These are phyloP conservation scores for Lepidochrysops patricia DNA, from an alignment of 2,888 invertebrate genomes.

Conservation along the genomic window DNA sequence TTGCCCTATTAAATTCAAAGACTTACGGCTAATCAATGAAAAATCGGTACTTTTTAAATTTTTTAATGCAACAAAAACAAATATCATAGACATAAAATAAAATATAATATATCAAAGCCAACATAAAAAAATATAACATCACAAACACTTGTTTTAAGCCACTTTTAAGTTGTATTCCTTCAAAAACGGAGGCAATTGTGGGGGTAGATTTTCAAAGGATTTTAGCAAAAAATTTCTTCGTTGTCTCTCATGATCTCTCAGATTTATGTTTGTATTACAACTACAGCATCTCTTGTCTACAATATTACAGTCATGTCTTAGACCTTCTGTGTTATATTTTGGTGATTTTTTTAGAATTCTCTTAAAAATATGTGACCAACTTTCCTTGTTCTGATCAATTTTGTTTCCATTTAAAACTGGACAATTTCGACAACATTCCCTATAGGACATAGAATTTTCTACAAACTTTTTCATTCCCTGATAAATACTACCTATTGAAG, in stretches of 20 bases:
- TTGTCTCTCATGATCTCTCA: not conserved
- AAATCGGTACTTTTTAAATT: too few species aligned
- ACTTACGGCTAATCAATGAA: not conserved
- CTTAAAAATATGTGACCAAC: not conserved
- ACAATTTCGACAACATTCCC: not conserved
- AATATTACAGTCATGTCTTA: not conserved
- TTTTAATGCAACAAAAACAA: not conserved
- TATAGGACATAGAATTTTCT: not conserved
- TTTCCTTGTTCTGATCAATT: not conserved
- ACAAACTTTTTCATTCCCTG: not conserved
- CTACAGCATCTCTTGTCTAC: constrained; percentile 20
- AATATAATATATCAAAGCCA: too few species aligned
- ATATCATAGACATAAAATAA: not conserved
- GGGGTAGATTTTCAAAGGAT: constrained; percentile 42
- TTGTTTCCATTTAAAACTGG: not conserved
- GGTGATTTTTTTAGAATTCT: not conserved
- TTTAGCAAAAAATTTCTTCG: constrained; percentile 25
- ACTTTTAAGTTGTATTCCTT: constrained; percentile 14
- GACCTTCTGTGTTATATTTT: not conserved
- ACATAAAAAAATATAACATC: too few species aligned
- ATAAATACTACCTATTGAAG: not conserved
- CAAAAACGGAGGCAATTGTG: constrained; percentile 48
- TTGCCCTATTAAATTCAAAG: too few species aligned
- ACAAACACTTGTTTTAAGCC: not conserved
- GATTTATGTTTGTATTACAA: not conserved